Base-by-base conservation (phyloP, 2,888 invertebrate genomes). In the Tipula unca region DNA sequence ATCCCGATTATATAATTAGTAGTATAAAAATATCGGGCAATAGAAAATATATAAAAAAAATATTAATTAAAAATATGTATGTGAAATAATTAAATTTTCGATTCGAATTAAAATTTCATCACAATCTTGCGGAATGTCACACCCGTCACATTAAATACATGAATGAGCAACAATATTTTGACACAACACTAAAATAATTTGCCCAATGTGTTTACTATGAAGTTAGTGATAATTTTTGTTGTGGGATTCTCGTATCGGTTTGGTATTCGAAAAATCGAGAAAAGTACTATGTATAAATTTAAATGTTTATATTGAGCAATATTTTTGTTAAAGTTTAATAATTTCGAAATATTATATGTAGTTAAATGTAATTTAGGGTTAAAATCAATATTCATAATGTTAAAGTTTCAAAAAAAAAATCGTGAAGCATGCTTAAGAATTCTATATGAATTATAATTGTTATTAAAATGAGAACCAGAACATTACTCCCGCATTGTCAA, bases 41-140 rank as follows among this genome's bases (percentile, higher is more conserved):
- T 84, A 25, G 10, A 36, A 36, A 36, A 32, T 36, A 20, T 36
- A 84, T 84, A 84, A 84, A 36, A n/a, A n/a, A 32, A 39, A 32
- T 35, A 13, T 20, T 20, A 20, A 17, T 84, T 36, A 36, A 20
- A 36, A 20, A 84, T 17, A 36, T 25, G 20, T 17, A 36, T 25
- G 20, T 25, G 32, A 36, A 36, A 39, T 39, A 20, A 84, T n/a
- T 32, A 84, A 36, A 84, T 39, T 20, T 17, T 84, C 20, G 32
- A 14, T 36, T 84, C 20, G 32, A 14, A 39, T 84, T 36, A 32
- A 83, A 83, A 32, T 84, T 84, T 84, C 35, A 84, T 84, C 84
- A 84, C 84, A 84, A 84, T 84, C 36, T 84, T 84, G 84, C 32
- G 36, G 32, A 84, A 84, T 84, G 32, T 84, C 39, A 84, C 84